Base-by-base conservation (phyloP, 2,113 vertebrate species). In the Hipposideros armiger region DNA sequence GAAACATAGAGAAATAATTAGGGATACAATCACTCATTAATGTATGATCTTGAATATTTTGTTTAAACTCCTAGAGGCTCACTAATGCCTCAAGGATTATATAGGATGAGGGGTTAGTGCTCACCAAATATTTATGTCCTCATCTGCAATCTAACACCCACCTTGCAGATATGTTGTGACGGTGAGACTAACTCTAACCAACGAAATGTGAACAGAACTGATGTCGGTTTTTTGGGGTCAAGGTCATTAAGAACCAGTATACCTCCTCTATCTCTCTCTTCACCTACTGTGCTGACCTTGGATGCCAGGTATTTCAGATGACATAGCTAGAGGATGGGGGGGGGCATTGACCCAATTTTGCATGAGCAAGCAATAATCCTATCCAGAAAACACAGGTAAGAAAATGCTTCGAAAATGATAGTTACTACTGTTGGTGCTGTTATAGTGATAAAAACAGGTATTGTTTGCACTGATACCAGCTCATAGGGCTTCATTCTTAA, bases 181-280 rank as follows among this genome's bases (percentile, higher is more conserved):
- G 28, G 69, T 2, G 5, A 58, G 58, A 82, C 72, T 88, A 87
- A 64, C 81, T 80, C 26, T 24, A 16, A 24, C 13, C 54, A 95
- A 70, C 77, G 70, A 72, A 85, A 88, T 73, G 19, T 93, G 95
- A 94, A 28, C 36, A 67, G n/a, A 95, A 78, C 9, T 36, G 24
- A 78, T 74, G 45, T 28, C 4, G 13, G 1, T 77, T 11, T 14
- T 14, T 80, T 95, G 82, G 56, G 5, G 7, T 91, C 36, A 90
- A 56, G 40, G 26, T 54, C 15, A 24, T 66, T 62, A 58, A 52
- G 13, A 90, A 87, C 11, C 5, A 62, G 0, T 81, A 32, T 30
- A 74, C 15, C 24, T 76, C 36, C 88, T 62, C 2, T n/a, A 6
- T 72, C 13, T n/a, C 47, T 85, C 20, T 83, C 26, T 62, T 85